These are phyloP conservation scores for Hypomecis atomaria DNA, from an alignment of 2,888 invertebrate genomes.

Conservation along the genomic window DNA sequence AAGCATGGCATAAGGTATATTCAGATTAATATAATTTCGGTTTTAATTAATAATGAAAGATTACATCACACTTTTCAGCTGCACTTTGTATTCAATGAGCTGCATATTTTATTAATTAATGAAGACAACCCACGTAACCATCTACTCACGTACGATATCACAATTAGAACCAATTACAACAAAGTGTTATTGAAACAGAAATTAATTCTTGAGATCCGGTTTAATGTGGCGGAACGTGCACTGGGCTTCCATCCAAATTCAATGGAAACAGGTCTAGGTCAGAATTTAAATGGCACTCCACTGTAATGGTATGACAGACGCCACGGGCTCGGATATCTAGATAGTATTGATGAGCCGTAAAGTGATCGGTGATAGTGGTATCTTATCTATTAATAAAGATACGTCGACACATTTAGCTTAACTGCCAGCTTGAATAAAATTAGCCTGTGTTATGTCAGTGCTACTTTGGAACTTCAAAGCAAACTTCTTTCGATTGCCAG, in stretches of 20 bases:
- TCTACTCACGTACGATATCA: constrained; percentile 17
- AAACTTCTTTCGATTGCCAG: constrained; percentile 14
- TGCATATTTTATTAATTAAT: constrained; percentile 16
- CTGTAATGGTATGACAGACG: constrained; percentile 31
- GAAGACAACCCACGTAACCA: constrained; percentile 15
- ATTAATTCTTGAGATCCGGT: constrained; percentile 53
- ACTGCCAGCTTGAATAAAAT: constrained; percentile 13
- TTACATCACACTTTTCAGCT: background rate
- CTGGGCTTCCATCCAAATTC: constrained; percentile 73
- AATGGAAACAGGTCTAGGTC: constrained; percentile 73
- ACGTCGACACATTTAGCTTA: constrained; percentile 13
- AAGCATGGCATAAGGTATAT: too few species aligned
- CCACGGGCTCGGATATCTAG: constrained; percentile 22
- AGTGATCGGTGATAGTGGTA: constrained; percentile 46
- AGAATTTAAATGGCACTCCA: constrained; percentile 45
- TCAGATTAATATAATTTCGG: too few species aligned
- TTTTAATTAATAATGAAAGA: background rate
- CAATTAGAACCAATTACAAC: constrained; percentile 41
- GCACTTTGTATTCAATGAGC: constrained; percentile 3
- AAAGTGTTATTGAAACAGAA: constrained; percentile 45
- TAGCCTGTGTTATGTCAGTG: constrained; percentile 4
- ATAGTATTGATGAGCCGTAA: constrained; percentile 38
- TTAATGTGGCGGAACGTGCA: constrained; percentile 57
- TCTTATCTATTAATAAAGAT: constrained; percentile 50
- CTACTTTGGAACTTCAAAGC: constrained; percentile 13